Evolutionary conservation across 2,888 invertebrate genomes (phyloP), one percentile per base, ranked within the genome.

Genomic region (Trachelus stipa): DNA sequence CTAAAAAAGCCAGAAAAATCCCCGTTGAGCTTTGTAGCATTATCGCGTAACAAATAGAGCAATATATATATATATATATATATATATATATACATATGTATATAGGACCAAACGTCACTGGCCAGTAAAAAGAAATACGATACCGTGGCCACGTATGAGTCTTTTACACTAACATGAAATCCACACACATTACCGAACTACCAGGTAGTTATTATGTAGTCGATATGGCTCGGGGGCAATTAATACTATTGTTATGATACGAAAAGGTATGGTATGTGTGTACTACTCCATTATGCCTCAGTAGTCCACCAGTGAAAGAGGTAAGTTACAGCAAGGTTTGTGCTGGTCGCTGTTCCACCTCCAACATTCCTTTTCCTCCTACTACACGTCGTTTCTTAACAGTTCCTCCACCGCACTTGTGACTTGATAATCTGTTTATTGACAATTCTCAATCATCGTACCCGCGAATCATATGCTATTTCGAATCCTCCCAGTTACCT

Each of bases 171-270:
- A 71, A 34, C 69, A 30, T 77, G 69, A 77, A 56, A 30, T 31
- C 37, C n/a, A 77, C 77, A 33, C 77, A 74, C 40, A 77, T 74
- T 33, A 69, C 33, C 40, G n/a, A 34, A 15, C 33, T 40, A 69
- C 74, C 23, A 56, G 56, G 56, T 56, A 56, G 88, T 89, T 90
- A 89, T 90, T 91, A 90, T 90, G 88, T 86, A 80, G 85, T 87
- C 86, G 88, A 89, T 90, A 90, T 86, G 88, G 85, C 87, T 86
- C 83, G 83, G 83, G 85, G 86, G 88, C 87, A 90, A 90, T 91
- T 90, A 90, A 87, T 90, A 90, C 90, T 89, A 90, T 91, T 91
- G 89, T 91, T 91, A 91, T 91, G 89, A 90, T 91, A 87, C 85
- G 81, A 82, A 82, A 84, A 84, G 85, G 86, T 87, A 88, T 82